Conservation (phyloP, 2,888 invertebrate species). For the Drosophila rellima region DNA sequence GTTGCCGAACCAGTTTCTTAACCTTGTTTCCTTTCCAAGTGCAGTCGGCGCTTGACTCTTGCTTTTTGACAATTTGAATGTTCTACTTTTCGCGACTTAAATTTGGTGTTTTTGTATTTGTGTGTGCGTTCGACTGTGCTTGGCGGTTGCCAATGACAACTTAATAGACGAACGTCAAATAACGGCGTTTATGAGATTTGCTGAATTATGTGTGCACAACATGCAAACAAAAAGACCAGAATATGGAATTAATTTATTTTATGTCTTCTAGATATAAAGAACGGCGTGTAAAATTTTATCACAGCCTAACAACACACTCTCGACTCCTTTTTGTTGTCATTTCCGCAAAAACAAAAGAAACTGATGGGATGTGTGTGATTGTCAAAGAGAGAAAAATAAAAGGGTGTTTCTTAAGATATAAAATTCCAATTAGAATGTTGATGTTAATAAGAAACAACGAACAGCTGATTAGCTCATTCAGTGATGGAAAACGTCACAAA, state of each 20-base stretch:
- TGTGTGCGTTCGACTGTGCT: constrained; percentile 25
- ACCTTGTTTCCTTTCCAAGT: constrained; percentile 76
- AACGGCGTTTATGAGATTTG: constrained; percentile 53
- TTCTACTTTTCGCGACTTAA: constrained; percentile 57
- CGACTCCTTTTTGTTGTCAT: constrained; percentile 43
- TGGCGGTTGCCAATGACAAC: constrained; percentile 53
- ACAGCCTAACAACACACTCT: constrained; percentile 43
- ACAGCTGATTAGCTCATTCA: constrained; percentile 59
- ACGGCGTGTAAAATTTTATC: constrained; percentile 32
- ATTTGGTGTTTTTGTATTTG: constrained; percentile 21
- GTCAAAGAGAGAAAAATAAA: background rate
- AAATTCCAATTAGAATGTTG: constrained; percentile 34
- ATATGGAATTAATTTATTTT: constrained; percentile 22
- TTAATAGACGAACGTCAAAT: constrained; percentile 47
- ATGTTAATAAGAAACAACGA: constrained; percentile 41
- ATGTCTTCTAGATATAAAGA: constrained; percentile 14
- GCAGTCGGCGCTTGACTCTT: constrained; percentile 69
- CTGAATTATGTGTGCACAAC: constrained; percentile 44
- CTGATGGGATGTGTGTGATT: background rate
- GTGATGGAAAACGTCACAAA: constrained; percentile 50
- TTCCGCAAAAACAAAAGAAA: constrained; percentile 49
- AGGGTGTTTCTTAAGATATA: constrained; percentile 11
- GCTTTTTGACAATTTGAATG: constrained; percentile 70
- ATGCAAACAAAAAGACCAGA: constrained; percentile 39
- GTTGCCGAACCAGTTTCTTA: constrained; percentile 75